Evolutionary conservation across 2,113 vertebrate species (phyloP).

Genomic region (Eulemur rufifrons): DNA sequence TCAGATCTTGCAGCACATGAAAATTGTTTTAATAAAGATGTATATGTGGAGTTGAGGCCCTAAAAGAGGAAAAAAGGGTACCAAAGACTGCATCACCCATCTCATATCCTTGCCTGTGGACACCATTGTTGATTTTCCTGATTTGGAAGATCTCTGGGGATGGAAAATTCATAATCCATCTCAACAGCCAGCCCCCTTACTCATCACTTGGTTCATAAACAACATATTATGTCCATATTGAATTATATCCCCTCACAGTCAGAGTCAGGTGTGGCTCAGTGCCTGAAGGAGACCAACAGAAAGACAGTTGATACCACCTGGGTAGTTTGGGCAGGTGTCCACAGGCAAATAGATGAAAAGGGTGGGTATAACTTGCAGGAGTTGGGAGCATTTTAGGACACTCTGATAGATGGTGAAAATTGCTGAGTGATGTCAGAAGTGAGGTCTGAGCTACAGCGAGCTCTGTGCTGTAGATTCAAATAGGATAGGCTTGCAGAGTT

Average conservation of each 20-base stretch:
- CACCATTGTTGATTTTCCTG: neutral
- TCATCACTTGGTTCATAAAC: neutral
- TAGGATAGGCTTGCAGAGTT: neutral
- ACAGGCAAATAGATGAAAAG: too few species aligned
- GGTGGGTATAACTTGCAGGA: too few species aligned
- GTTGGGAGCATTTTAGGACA: neutral
- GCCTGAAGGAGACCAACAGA: neutral
- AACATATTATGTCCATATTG: neutral
- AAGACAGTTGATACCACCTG: neutral
- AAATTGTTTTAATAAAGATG: neutral
- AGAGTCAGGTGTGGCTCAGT: neutral
- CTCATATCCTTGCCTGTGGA: neutral
- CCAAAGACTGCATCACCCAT: neutral
- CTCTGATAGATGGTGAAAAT: too few species aligned
- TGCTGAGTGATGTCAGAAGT: neutral
- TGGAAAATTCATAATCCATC: neutral
- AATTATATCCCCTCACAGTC: neutral
- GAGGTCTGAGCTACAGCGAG: neutral
- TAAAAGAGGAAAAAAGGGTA: neutral
- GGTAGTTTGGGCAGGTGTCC: neutral
- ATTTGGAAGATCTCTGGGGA: neutral
- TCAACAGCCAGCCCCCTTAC: neutral
- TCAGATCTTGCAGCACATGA: neutral
- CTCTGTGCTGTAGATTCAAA: neutral
- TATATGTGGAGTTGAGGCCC: neutral